Percentiles rank a stretch among this genome's conserved stretches.
phyloP scores from a whole-genome alignment of 2,888 invertebrate species.

The Torymus auratus region DNA sequence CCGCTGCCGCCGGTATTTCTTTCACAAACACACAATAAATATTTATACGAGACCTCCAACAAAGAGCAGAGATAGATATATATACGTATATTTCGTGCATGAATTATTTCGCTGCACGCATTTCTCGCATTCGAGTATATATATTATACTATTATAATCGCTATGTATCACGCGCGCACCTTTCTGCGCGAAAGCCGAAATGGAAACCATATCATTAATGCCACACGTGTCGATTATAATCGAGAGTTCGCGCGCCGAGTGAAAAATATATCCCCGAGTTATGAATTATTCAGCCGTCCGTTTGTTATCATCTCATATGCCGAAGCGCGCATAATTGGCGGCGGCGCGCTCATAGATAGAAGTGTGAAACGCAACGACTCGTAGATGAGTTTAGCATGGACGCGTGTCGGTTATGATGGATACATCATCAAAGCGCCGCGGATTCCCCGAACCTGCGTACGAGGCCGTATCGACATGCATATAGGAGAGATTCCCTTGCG shows the following conservation, averaged over 20 bases:
- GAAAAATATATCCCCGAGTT: not conserved
- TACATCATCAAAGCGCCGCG: too few relatives aligned
- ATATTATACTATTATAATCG: too few relatives aligned
- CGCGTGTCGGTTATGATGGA: too few relatives aligned
- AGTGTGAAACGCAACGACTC: conserved; percentile 42
- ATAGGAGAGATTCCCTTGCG: too few relatives aligned
- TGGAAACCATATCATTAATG: conserved; percentile 31
- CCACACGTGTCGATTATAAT: conserved; percentile 24
- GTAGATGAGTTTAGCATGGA: too few relatives aligned
- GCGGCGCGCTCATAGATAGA: not conserved
- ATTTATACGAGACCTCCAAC: not conserved
- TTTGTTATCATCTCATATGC: conserved; percentile 33
- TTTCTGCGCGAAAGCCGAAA: conserved; percentile 9
- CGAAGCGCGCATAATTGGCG: conserved; percentile 3
- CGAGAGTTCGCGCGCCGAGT: not conserved
- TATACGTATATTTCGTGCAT: not conserved
- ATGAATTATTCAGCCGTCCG: conserved; percentile 39
- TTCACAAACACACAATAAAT: not conserved
- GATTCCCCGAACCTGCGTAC: too few relatives aligned
- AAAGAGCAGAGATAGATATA: not conserved
- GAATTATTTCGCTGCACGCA: conserved; percentile 46
- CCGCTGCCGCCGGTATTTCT: not conserved
- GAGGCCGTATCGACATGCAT: too few relatives aligned
- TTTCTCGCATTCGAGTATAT: not conserved
- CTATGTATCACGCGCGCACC: not conserved